Base-by-base conservation (phyloP, 1,140 invertebrate genomes). In the Metopolophium dirhodum region DNA sequence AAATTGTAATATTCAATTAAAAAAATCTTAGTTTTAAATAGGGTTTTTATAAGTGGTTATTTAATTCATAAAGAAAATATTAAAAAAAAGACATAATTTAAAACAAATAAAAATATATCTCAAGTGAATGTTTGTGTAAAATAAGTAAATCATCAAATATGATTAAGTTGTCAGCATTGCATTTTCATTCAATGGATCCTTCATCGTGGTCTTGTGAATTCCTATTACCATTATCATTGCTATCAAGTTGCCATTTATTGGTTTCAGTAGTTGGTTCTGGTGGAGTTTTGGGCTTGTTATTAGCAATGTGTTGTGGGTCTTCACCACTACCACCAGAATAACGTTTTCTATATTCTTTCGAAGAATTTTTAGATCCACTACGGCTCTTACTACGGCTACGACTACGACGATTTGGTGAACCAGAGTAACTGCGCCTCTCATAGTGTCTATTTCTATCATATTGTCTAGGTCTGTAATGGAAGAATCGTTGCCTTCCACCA, bases 401-500 rank as follows among this genome's bases (percentile, higher is more conserved):
- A 9, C 82, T 93, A 54, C 91, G 91, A 26, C 91, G 91, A 86
- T 85, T 93, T 30, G 91, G 91, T 9, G 91, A 93, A 45, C n/a
- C 91, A 6, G 91, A 93, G 45, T 93, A 93, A 93, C 93, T 90
- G 26, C 90, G 85, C 26, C 91, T 87, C 14, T 91, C 61, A 85
- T 83, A 49, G n/a, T 94, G 54, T n/a, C 90, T 54, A 49, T 91
- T 86, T 87, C 93, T 57, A 85, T 91, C 90, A 41, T 57, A 83
- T 83, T 87, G 61, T n/a, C 93, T 88, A 30, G 93, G 86, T 57
- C 85, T 94, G 22, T 94, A 94, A 68, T 94, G 93, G 83, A 94
- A 94, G 57, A 91, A 94, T 54, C 93, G 26, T 49, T 35, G 93
- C 47, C 93, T 83, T 87, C 90, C 90, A 87, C 91, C 90, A 47